Evolutionary conservation across 2,113 vertebrate species (phyloP).

Genomic region (Numida meleagris): DNA sequence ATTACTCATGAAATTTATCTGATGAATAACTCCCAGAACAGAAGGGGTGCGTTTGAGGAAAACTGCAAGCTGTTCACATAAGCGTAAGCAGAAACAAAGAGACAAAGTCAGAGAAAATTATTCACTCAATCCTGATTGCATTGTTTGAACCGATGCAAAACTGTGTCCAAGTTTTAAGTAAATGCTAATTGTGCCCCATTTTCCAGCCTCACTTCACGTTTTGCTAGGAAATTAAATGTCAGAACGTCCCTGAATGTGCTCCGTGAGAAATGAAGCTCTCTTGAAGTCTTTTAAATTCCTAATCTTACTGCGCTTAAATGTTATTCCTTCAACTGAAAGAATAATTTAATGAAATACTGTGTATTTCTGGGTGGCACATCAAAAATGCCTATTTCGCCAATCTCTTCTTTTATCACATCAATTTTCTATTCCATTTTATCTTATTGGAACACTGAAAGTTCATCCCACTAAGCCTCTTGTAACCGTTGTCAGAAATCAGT

Average conservation of each 20-base stretch:
- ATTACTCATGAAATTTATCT: constrained; percentile 48
- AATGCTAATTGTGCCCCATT: constrained; percentile 48
- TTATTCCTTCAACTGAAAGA: constrained; percentile 22
- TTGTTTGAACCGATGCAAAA: not conserved
- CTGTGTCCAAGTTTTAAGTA: not conserved
- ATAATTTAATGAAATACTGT: constrained; percentile 8
- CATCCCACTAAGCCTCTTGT: not conserved
- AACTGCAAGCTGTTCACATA: not conserved
- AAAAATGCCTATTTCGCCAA: not conserved
- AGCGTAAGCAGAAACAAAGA: not conserved
- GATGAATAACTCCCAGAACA: constrained; percentile 21
- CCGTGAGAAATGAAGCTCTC: constrained; percentile 37
- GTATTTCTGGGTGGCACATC: not conserved
- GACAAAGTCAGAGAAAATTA: not conserved
- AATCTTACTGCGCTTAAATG: constrained; percentile 16
- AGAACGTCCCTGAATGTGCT: constrained; percentile 7
- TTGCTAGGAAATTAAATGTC: constrained; percentile 55
- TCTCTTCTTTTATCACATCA: not conserved
- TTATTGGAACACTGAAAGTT: not conserved
- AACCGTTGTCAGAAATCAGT: not conserved
- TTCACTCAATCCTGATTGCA: not conserved
- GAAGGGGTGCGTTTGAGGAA: not conserved
- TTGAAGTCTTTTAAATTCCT: constrained; percentile 37
- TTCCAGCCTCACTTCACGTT: not conserved
- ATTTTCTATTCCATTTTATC: not conserved